Conservation (phyloP, 1,140 invertebrate species). For the Chlorops oryzae region DNA sequence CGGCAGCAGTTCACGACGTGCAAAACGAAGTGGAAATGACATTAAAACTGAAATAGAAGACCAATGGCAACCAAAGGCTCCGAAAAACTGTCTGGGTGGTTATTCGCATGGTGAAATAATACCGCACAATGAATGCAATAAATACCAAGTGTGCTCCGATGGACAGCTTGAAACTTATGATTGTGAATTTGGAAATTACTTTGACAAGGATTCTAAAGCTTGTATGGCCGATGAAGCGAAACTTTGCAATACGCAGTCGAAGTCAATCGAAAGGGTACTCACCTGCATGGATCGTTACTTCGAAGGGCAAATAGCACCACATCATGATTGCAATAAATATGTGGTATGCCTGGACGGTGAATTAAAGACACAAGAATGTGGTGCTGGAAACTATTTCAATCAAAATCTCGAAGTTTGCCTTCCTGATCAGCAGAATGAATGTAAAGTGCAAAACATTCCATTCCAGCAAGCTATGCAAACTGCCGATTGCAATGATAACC, state of each 20-base stretch:
- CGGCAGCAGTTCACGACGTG: background rate
- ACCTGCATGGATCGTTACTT: background rate
- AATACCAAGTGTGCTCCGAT: background rate
- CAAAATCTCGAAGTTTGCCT: background rate
- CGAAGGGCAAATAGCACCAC: background rate
- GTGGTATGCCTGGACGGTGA: background rate
- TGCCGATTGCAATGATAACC: background rate
- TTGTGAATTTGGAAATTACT: no score
- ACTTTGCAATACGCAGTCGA: background rate
- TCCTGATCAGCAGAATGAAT: background rate
- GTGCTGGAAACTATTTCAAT: background rate
- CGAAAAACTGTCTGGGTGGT: no score
- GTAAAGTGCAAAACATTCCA: background rate
- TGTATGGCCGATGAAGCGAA: background rate
- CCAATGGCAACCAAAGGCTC: no score
- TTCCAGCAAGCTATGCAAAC: background rate
- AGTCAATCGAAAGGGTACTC: background rate
- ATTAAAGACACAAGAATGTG: background rate
- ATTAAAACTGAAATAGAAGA: no score
- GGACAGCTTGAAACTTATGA: no score
- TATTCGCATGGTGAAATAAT: background rate
- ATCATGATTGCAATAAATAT: constrained; percentile 1
- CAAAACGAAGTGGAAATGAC: constrained; percentile 1
- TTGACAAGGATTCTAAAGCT: no score
- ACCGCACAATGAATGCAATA: background rate